Evolutionary conservation across 2,113 vertebrate genomes (phyloP), one percentile per base, ranked within the genome.

Genomic region (Brachirus orientalis): DNA sequence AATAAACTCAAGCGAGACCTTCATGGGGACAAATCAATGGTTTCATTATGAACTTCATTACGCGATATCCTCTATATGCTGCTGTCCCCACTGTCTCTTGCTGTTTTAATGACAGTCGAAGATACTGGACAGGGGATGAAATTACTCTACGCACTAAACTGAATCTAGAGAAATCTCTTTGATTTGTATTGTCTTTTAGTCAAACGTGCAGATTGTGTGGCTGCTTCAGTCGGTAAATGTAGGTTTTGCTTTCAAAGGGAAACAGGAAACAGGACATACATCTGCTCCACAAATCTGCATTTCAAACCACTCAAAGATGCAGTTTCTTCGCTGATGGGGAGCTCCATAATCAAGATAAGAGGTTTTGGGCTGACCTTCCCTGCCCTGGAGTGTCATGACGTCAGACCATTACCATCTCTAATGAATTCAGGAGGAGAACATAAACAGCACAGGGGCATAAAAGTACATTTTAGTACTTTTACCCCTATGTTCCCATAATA

Each of bases 11-110:
- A 52, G 13, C 1, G 37, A 75, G 80, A 77, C 66, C 75, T 65
- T 48, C 48, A 36, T 28, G 28, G 14, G 70, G 48, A 60, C 63
- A 67, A 88, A 91, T 91, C 86, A 40, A 92, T 90, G 77, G 10
- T 69, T 88, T 87, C 79, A 89, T 88, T 84, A 91, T 84, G 68
- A 85, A 72, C 74, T 70, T 83, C 72, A 87, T 84, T 86, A 82
- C 50, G 43, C 61, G 67, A 80, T 67, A 76, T 70, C 64, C 63
- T 63, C 28, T 3, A 7, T 5, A 43, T 20, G 37, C 64, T 12
- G 56, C 65, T 48, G 60, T 48, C 77, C 45, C 58, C 6, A 44
- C 47, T 61, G 35, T 72, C 53, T 66, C 73, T 35, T 59, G 51
- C 72, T 3, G 50, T 62, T 77, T 70, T 38, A 83, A 76, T 67